Base-by-base conservation (phyloP, 2,888 invertebrate species). In the Sarcophaga rosellei region DNA sequence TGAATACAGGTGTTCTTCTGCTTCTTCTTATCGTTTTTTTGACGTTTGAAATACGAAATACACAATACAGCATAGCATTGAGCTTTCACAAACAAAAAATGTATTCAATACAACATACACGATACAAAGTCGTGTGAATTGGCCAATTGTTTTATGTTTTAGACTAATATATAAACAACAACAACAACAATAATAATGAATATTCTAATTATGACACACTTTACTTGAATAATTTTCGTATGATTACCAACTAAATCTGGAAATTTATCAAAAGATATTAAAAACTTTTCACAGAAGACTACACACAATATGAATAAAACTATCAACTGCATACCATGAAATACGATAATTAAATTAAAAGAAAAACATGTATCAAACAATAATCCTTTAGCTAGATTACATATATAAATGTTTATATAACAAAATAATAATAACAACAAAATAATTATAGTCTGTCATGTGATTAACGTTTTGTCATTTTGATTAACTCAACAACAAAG, bases 401-500 rank as follows among this genome's bases (percentile, higher is more conserved):
- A 47, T 15, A 10, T 12, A 4, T 3, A 47, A 47, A 12, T 47
- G 15, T 47, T 20, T n/a, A 15, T 12, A 70, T 25, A 65, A 81
- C 21, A 70, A 20, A 65, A 81, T 21, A 65, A 25, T 6, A 35
- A 35, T 35, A 6, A 35, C 6, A 35, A 35, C 6, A 1, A 35
- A 35, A 35, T 35, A 82, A 69, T 61, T 63, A 65, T 82, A 72
- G 57, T 76, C 21, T 76, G 82, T 21, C 72, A 79, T 79, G 75
- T 62, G 72, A 21, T 76, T 68, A 74, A 73, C 53, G 12, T 57
- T 47, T 63, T 79, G 20, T 17, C 47, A 47, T 47, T 15, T 47
- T 15, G 47, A 20, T 44, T 12, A 66, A 66, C 11, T 61, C 35
- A 35, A 35, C 10, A 61, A 61, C 15, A 20, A 1, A 21, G 6